These are phyloP conservation scores for Lepilemur ruficaudatus DNA, from an alignment of 2,797 vertebrate genomes.

Conservation along the genomic window DNA sequence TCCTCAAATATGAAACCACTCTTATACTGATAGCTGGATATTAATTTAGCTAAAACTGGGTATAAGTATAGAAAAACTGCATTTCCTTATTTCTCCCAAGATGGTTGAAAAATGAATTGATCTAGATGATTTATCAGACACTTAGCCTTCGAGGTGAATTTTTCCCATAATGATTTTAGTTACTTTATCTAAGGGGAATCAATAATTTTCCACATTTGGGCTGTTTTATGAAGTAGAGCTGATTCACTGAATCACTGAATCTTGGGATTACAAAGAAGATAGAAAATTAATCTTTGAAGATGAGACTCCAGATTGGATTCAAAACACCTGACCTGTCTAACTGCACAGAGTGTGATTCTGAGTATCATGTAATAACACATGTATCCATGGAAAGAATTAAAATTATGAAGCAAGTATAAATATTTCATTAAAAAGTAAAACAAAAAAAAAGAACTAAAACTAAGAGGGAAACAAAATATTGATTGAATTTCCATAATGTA, in stretches of 20 bases:
- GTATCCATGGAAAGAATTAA: background rate
- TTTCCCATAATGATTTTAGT: background rate
- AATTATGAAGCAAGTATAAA: background rate
- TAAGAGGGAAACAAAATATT: background rate
- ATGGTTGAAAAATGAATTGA: background rate
- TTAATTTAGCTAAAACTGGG: constrained; percentile 43
- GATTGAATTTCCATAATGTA: background rate
- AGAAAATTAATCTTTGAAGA: background rate
- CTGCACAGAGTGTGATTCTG: background rate
- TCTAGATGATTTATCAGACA: background rate
- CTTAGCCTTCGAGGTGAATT: background rate
- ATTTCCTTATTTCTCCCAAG: background rate
- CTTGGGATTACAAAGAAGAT: background rate
- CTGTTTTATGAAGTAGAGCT: background rate
- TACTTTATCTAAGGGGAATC: background rate
- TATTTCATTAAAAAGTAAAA: background rate
- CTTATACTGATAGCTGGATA: background rate
- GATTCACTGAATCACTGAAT: background rate
- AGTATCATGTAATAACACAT: background rate
- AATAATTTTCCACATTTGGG: background rate
- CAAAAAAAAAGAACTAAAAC: background rate
- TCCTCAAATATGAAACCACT: background rate
- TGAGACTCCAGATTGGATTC: background rate
- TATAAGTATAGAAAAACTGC: background rate
- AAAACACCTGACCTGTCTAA: background rate